Evolutionary conservation across 2,888 invertebrate genomes (phyloP).

Genomic region (Tetragonisca angustula): DNA sequence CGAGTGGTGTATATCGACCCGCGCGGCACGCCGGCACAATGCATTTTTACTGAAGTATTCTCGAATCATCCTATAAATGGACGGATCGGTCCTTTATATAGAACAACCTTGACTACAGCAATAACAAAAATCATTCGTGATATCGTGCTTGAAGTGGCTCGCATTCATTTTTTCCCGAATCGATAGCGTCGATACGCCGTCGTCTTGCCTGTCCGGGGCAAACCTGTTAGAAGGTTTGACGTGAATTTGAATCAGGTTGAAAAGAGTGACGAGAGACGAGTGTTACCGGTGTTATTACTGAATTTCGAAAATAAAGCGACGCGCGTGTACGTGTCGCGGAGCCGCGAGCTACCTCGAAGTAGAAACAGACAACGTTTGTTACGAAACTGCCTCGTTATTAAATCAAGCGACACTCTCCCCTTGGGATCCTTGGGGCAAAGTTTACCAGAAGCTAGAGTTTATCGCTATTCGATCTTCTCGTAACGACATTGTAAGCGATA

Average conservation of each 20-base stretch:
- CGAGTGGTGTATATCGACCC: slow-evolving; percentile 46
- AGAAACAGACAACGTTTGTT: too few relatives aligned
- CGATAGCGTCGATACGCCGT: not conserved
- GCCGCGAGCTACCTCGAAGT: too few relatives aligned
- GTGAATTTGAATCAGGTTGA: not conserved
- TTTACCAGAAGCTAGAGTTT: too few relatives aligned
- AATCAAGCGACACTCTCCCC: too few relatives aligned
- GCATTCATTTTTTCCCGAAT: not conserved
- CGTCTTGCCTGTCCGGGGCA: not conserved
- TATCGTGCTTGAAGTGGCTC: not conserved
- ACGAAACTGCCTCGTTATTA: too few relatives aligned
- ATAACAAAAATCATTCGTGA: not conserved
- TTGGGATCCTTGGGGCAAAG: too few relatives aligned
- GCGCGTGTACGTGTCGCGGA: too few relatives aligned
- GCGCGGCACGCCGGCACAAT: slow-evolving; percentile 38
- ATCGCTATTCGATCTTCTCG: too few relatives aligned
- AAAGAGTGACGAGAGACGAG: not conserved
- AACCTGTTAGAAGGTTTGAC: not conserved
- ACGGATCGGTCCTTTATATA: slow-evolving; percentile 56
- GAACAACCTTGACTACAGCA: slow-evolving; percentile 50
- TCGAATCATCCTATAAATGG: slow-evolving; percentile 70
- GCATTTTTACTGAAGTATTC: slow-evolving; percentile 68
- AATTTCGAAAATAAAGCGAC: not conserved
- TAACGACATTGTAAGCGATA: too few relatives aligned
- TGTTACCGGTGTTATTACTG: not conserved